Evolutionary conservation across 2,113 vertebrate genomes (phyloP).

Genomic region (Circaetus gallicus): DNA sequence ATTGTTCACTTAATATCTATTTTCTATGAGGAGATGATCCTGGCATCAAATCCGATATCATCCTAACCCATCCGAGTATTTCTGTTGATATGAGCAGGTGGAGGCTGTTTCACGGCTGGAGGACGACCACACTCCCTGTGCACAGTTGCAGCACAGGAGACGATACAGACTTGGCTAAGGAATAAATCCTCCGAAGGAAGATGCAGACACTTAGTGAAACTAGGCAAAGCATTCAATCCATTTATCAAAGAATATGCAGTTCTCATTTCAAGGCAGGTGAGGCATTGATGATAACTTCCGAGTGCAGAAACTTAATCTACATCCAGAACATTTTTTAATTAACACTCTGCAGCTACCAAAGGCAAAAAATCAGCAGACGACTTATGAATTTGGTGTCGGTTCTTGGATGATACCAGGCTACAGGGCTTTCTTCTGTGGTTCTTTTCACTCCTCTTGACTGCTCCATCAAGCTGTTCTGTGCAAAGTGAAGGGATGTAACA

Average conservation of each 20-base stretch:
- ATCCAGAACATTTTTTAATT: conserved; percentile 1
- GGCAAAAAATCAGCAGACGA: not conserved
- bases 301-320: conserved; percentile 1
- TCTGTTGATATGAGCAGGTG: not conserved
- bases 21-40: not conserved
- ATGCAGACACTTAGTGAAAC: not conserved
- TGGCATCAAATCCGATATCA: not conserved
- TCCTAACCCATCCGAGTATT: not conserved
- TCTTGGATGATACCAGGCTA: not conserved
- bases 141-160: not conserved
- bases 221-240: not conserved
- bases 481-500: not conserved
- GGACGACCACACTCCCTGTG: fast-evolving
- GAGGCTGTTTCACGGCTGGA: not conserved
- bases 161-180: not conserved
- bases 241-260: not conserved
- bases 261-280: conserved; percentile 21
- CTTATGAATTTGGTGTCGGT: not conserved
- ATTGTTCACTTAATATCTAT: conserved; percentile 7
- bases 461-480: not conserved
- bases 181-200: not conserved
- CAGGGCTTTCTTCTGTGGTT: not conserved
- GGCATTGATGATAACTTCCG: conserved; percentile 3
- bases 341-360: not conserved
- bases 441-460: not conserved